Base-by-base conservation (phyloP, 1,140 invertebrate genomes). In the Paraescarpia echinospica region DNA sequence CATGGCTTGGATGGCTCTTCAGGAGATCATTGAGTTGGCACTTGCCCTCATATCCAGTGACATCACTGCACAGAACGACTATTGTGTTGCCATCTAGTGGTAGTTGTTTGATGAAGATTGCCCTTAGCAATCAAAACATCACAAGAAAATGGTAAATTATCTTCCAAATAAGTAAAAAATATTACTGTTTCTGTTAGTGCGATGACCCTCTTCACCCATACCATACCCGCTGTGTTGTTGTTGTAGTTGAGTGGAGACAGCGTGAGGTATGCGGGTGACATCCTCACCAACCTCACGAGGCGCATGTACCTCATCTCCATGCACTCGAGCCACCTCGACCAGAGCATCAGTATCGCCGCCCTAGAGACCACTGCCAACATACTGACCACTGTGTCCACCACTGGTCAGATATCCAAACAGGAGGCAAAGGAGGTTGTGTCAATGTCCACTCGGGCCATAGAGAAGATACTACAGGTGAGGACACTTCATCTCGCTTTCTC, bases 241-340 rank as follows among this genome's bases (percentile, higher is more conserved):
- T 34, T 33, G 27, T 33, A 91, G 90, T 51, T 91, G 90, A 91
- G n/a, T 31, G n/a, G 14, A 51, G 48, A 51, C 35, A 91, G 34
- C 35, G n/a, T 35, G 48, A 35, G 48, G 35, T 35, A 91, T 41
- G 35, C 35, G 31, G n/a, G n/a, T 51, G 35, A 31, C 48, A 91
- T 51, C 35, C 90, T 91, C 33, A 33, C n/a, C 48, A 91, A 91
- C 48, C 48, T 93, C 34, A 41, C 92, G 33, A 6, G 34, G 59
- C 59, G 35, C 33, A 89, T 33, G 92, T 33, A 41, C 34, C 35
- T 33, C 92, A n/a, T 41, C 33, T 31, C 90, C 34, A 91, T 27
- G 4, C 18, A 91, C 59, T 27, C 59, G 14, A 77, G 59, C 27
- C 59, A 27, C 59, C 59, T 77, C 59, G 59, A 77, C 59, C 59